Evolutionary conservation across 92 coral and sea anemone species (phyloP).

Genomic region (Diadumene lineata): DNA sequence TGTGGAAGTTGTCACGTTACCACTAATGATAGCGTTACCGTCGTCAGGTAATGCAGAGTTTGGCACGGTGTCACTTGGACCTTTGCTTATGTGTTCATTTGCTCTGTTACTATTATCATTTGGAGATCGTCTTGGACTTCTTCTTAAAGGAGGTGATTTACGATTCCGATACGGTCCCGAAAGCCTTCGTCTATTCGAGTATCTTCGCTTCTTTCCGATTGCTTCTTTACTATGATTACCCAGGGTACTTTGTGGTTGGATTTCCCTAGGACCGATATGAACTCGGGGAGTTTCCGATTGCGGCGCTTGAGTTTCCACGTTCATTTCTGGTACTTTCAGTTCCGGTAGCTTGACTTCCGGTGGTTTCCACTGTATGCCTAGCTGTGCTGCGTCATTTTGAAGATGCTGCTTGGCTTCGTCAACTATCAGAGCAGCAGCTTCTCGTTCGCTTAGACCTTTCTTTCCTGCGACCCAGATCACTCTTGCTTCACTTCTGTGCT

Average conservation of each 20-base stretch:
- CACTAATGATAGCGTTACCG: neutral
- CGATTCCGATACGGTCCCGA: slow-evolving; percentile 24
- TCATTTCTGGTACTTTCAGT: slow-evolving; percentile 21
- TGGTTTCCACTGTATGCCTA: slow-evolving; percentile 87
- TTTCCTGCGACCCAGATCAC: slow-evolving; percentile 95
- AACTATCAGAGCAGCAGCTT: slow-evolving; percentile 74
- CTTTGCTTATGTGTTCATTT: neutral
- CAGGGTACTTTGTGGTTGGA: neutral
- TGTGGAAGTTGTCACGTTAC: neutral
- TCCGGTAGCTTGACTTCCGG: neutral
- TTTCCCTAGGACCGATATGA: neutral
- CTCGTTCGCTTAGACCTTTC: slow-evolving; percentile 75
- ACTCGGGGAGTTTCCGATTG: slow-evolving; percentile 22
- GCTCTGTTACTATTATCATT: neutral
- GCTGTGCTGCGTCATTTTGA: slow-evolving; percentile 81
- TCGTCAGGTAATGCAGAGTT: neutral
- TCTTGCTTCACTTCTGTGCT: slow-evolving; percentile 75
- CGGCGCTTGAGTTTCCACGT: slow-evolving; percentile 10
- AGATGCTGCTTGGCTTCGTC: slow-evolving; percentile 72
- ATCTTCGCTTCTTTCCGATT: slow-evolving; percentile 14
- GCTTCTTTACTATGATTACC: neutral
- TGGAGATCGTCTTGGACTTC: slow-evolving; percentile 21
- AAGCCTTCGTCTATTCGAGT: slow-evolving; percentile 7
- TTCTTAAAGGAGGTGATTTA: slow-evolving; percentile 20
- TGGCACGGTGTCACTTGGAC: neutral